Base-by-base conservation (phyloP, 2,888 invertebrate genomes). In the Diplolepis rosae region DNA sequence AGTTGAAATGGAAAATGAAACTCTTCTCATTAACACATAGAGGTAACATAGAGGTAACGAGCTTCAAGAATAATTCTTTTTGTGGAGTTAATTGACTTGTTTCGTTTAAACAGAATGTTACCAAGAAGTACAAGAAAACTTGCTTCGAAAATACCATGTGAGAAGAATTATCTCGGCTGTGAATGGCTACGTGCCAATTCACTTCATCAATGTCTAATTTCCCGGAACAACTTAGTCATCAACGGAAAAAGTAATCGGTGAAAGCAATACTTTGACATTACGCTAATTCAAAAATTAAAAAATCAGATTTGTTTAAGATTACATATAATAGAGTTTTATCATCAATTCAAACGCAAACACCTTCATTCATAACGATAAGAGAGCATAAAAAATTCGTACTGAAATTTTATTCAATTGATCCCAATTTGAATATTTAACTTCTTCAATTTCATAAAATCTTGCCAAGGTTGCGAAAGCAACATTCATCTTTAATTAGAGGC, bases 141-240 rank as follows among this genome's bases (percentile, higher is more conserved):
- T 69, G 73, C 73, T 73, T 78, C 75, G 67, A 80, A 78, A 80
- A 78, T 81, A 80, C 73, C 74, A 69, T 72, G 65, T 54, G 66
- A 70, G 73, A 69, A 52, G 52, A 69, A 71, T 66, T 15, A 74
- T 74, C 61, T 52, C 72, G 48, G 52, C 18, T 18, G 18, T 71
- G 66, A 72, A 78, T 83, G 83, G 84, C 82, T 65, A 35, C 42
- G 70, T 80, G 84, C 84, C 84, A 84, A 84, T 84, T 80, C 78
- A 74, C 78, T 74, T 65, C 73, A 78, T 78, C 77, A 78, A 77
- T 72, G 73, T 78, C 77, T 74, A 22, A 61, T 61, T 39, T 39
- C 61, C 24, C n/a, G 7, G 61, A 61, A 61, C 39, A 39, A 61
- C 39, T 61, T n/a, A 22, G 39, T 22, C 24, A n/a, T 61, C 61